Conservation (phyloP, 2,797 vertebrate genomes). For the Sphenopsis melanotis region DNA sequence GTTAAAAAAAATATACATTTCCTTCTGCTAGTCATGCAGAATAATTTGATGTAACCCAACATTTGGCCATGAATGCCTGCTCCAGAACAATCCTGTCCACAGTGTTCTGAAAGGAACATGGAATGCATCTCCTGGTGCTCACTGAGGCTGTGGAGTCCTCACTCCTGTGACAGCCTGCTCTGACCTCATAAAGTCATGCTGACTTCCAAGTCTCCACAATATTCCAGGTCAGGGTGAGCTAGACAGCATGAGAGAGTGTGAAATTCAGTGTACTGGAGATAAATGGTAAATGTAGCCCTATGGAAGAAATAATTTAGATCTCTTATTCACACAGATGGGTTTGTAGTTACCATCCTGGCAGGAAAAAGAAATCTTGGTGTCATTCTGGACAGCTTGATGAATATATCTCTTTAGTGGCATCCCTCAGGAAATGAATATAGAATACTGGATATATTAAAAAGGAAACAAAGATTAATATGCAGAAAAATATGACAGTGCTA, state of each 20-base stretch:
- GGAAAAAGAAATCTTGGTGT: not conserved
- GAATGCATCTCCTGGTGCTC: not conserved
- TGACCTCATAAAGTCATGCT: not conserved
- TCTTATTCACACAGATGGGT: not conserved
- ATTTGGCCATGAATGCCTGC: rapidly evolving
- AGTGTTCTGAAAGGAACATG: not conserved
- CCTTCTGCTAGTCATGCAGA: not conserved
- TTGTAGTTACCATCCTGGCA: conserved; percentile 35
- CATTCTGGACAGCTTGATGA: conserved; percentile 30
- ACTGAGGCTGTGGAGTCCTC: not conserved
- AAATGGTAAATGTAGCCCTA: not conserved
- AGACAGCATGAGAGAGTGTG: not conserved
- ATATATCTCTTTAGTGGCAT: not conserved
- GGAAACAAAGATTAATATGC: not conserved
- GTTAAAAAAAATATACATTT: not conserved
- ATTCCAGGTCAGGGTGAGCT: not conserved
- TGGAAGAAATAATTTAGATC: conserved; percentile 17
- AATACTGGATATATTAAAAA: not conserved
- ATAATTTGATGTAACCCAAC: not conserved
- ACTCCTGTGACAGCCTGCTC: not conserved
- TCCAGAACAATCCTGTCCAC: not conserved
- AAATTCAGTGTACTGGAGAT: conserved; percentile 3
- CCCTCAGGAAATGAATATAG: not conserved
- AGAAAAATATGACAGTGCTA: not conserved
- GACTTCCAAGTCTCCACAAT: not conserved